These are phyloP conservation scores for Thysanoteuthis rhombus DNA, from an alignment of 2,888 invertebrate species.

Conservation along the genomic window DNA sequence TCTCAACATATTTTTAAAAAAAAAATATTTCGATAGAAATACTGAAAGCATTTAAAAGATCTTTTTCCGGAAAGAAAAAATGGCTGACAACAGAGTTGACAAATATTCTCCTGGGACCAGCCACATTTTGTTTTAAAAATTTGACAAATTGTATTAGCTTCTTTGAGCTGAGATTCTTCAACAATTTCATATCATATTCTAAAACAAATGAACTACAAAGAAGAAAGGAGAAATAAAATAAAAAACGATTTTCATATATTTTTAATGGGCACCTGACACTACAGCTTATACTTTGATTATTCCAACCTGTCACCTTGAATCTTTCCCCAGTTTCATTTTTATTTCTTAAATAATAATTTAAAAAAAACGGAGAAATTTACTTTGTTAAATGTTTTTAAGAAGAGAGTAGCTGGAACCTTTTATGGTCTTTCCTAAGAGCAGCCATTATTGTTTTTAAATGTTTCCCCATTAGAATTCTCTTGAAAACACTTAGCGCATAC, in stretches of 20 bases:
- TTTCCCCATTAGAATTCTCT: too few species aligned
- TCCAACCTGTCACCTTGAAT: neutral
- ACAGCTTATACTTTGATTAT: neutral
- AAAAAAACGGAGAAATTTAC: too few species aligned
- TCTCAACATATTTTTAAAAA: neutral
- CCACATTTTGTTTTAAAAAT: neutral
- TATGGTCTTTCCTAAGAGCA: too few species aligned
- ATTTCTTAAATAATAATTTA: too few species aligned
- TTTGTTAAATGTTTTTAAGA: too few species aligned
- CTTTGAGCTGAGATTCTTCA: neutral
- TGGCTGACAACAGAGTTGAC: neutral
- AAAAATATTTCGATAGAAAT: neutral
- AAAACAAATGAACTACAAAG: neutral
- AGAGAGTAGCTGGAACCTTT: too few species aligned
- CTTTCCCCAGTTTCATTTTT: neutral
- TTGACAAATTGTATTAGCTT: conserved; percentile 12
- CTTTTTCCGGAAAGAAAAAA: neutral
- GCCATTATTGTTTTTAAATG: too few species aligned
- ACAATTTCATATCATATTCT: conserved; percentile 12
- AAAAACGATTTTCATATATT: neutral
- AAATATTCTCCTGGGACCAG: neutral
- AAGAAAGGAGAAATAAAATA: neutral
- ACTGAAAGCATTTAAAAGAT: neutral
- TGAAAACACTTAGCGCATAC: too few species aligned
- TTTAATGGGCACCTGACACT: neutral